Evolutionary conservation across 2,113 vertebrate species (phyloP), one percentile per base, ranked within the genome.

Genomic region (Gadus chalcogrammus): DNA sequence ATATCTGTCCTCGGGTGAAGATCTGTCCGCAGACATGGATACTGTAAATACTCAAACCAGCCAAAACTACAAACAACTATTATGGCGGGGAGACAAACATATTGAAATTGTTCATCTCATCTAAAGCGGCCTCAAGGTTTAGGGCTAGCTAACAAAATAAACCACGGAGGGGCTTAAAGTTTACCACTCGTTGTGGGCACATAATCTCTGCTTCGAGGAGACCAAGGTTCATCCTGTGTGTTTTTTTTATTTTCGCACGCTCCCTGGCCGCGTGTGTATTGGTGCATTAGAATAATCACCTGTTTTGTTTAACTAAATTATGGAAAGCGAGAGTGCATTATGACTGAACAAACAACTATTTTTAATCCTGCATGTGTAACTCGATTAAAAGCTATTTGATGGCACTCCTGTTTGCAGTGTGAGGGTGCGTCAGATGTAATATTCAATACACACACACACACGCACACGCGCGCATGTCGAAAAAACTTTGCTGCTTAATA

Each of bases 261-360:
- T 82, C 83, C 78, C 72, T 18, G 76, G 79, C 82, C 72, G 15
- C 58, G 18, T 31, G 75, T 75, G 73, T 85, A 71, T 17, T 64
- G 6, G 71, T 42, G 66, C 79, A 82, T 88, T 84, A 77, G 61
- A 82, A 86, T 87, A 88, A 88, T 91, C 82, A 90, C 86, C 89
- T 86, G 82, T 79, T 88, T 80, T 85, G 79, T 84, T 88, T 82
- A 88, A 91, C 80, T 75, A 75, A 82, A 84, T 90, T 85, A 89
- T 81, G 79, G 79, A 87, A 84, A 78, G 28, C 76, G 78, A 77
- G 75, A 73, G 68, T 65, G 76, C 77, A 70, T 87, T 77, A 86
- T 75, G 84, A 87, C 70, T 81, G 75, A 82, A 81, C 85, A 85
- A 90, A 86, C 84, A 86, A 74, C 78, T 86, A 86, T 85, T 89